Base-by-base conservation (phyloP, 2,113 vertebrate genomes). In the Sturnus vulgaris region DNA sequence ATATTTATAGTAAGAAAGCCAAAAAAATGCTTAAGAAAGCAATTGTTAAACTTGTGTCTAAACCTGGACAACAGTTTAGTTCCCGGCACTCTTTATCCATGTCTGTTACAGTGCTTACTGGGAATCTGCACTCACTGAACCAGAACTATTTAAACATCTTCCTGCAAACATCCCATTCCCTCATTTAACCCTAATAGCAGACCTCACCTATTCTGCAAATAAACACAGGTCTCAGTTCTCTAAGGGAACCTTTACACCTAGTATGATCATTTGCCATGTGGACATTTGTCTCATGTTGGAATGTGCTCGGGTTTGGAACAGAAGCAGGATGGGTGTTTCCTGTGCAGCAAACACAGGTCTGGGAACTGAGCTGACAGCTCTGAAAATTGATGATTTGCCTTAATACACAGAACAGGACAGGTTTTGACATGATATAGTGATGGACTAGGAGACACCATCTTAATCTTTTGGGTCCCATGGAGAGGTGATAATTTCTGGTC, bases 41-140 rank as follows among this genome's bases (percentile, higher is more conserved):
- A 95, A 70, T 81, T 88, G 37, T 76, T 90, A 88, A 77, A 65
- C 18, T 70, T 69, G 11, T 73, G 27, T 37, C 46, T 83, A 66
- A 96, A 97, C 86, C 94, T 93, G 95, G 91, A 80, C 90, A 97
- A 95, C 60, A 78, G 69, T 96, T 96, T 97, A 88, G 89, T 76
- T 92, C 73, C 91, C 88, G 97, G 80, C 83, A 84, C 70, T 92
- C 65, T 87, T 91, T 87, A 81, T 91, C 81, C 88, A 84, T 66
- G 77, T 96, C 95, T 94, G 92, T 96, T 97, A 94, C 5, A 44
- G 81, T 10, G 70, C 95, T 96, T 96, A 92, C 73, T 71, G 93
- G 66, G 83, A 96, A 95, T 81, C 88, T 49, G 85, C 69, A 87
- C 88, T 96, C 95, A 88, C 90, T 72, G 35, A 97, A 90, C 92